A percentile compares a stretch with the other conserved stretches of the same genome.
phyloP scores from a whole-genome alignment of 2,888 invertebrate species.

The Dasysyrphus tricinctus region DNA sequence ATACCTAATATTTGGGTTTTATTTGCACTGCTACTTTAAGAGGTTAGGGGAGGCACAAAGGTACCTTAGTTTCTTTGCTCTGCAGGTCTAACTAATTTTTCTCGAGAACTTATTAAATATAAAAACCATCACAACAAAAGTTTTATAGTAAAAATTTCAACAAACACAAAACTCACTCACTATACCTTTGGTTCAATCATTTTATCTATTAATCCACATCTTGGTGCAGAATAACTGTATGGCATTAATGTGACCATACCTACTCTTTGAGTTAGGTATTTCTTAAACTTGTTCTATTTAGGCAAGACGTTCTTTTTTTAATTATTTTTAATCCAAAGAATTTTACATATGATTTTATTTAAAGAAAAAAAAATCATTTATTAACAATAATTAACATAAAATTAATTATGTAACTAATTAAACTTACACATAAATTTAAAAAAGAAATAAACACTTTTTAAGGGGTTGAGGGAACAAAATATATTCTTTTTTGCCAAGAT shows the following conservation, averaged over 20 bases:
- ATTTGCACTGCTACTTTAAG: too few relatives aligned
- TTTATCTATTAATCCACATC: constrained; percentile 84
- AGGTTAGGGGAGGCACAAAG: too few relatives aligned
- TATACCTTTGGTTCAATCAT: constrained; percentile 84
- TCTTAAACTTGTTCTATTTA: constrained; percentile 48
- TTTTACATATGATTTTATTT: neutral
- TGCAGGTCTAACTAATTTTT: neutral
- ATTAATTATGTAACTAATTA: neutral
- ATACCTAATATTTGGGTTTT: too few relatives aligned
- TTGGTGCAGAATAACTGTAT: constrained; percentile 83
- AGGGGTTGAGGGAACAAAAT: neutral
- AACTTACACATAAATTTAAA: constrained; percentile 51
- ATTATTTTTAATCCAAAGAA: constrained; percentile 6
- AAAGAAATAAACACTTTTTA: constrained; percentile 23
- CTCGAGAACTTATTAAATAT: neutral
- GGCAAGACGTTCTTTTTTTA: constrained; percentile 21
- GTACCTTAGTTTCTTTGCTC: too few relatives aligned
- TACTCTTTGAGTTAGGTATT: constrained; percentile 65
- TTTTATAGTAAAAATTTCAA: neutral
- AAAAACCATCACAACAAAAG: neutral
- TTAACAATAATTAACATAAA: neutral
- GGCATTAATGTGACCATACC: constrained; percentile 84
- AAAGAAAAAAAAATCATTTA: constrained; percentile 10
- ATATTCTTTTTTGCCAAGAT: neutral
- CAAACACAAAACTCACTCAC: constrained; percentile 39